These are phyloP conservation scores for Drosophila silvestris DNA, from an alignment of 2,888 invertebrate genomes.

Conservation along the genomic window DNA sequence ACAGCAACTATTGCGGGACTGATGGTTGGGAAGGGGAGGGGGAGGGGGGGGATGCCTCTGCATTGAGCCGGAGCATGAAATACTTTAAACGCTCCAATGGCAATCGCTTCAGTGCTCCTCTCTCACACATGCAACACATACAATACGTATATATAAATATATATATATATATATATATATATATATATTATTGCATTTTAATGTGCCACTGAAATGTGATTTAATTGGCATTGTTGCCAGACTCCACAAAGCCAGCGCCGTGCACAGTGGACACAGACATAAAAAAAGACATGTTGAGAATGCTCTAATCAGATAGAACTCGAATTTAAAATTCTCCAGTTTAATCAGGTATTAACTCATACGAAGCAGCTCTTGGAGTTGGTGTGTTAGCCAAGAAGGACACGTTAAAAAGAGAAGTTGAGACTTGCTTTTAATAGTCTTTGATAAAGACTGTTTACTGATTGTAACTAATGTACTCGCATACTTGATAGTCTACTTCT, in stretches of 20 bases:
- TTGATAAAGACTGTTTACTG: too few relatives aligned
- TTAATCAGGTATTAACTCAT: background rate
- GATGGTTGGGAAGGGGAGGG: background rate
- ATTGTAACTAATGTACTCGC: background rate
- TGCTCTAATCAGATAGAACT: background rate
- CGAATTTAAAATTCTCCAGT: background rate
- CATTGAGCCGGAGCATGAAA: conserved; percentile 61
- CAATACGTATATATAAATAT: conserved; percentile 6
- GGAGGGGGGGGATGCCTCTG: conserved; percentile 8
- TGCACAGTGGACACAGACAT: conserved; percentile 46
- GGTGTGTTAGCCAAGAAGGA: background rate
- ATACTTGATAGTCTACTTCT: background rate
- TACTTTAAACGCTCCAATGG: conserved; percentile 71
- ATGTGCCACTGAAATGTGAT: conserved; percentile 79
- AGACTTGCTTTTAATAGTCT: background rate
- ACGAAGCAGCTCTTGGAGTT: background rate
- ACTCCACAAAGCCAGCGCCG: conserved; percentile 9
- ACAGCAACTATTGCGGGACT: conserved; percentile 36
- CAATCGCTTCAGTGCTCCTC: conserved; percentile 18
- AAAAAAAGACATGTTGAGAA: background rate
- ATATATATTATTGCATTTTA: conserved; percentile 74
- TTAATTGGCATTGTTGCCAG: conserved; percentile 77
- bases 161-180: conserved; percentile 35
- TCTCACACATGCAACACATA: conserved; percentile 22
- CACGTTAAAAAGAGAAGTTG: background rate